phyloP scores from a whole-genome alignment of 1,140 invertebrate genomes.

The Andrena cerasifolii region DNA sequence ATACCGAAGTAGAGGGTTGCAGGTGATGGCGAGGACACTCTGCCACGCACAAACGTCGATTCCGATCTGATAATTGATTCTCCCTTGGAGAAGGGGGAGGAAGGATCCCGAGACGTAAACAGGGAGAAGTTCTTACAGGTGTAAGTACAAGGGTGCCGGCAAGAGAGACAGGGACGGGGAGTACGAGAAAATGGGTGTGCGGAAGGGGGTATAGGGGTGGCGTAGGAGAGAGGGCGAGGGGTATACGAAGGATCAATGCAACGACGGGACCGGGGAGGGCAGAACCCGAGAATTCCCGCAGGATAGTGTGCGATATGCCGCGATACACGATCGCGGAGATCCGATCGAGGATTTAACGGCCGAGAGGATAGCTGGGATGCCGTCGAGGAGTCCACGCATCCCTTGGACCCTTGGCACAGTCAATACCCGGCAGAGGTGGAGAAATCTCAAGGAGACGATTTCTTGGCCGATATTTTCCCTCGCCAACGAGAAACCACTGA shows the following conservation, averaged over 20 bases:
- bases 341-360: constrained; percentile 55
- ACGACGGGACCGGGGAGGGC: constrained; percentile 69
- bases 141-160: constrained; percentile 41
- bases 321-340: constrained; percentile 65
- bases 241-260: constrained; percentile 74
- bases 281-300: constrained; percentile 74
- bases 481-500: not conserved
- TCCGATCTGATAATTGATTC: too few species aligned
- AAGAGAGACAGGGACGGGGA: constrained; percentile 6
- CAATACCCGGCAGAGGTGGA: constrained; percentile 38
- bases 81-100: too few species aligned
- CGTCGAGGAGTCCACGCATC: constrained; percentile 31
- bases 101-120: constrained; percentile 24
- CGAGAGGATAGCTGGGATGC: constrained; percentile 27
- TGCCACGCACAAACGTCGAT: too few species aligned
- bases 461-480: constrained; percentile 23
- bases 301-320: constrained; percentile 66
- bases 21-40: too few species aligned
- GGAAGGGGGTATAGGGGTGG: constrained; percentile 45
- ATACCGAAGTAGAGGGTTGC: too few species aligned
- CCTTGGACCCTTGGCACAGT: constrained; percentile 36
- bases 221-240: constrained; percentile 64
- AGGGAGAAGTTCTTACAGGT: not conserved
- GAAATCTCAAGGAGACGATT: constrained; percentile 40
- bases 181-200: constrained; percentile 55